A percentile compares a stretch with the other conserved stretches of the same genome.
These are phyloP conservation scores for Trichopoda pennipes DNA, from an alignment of 2,888 invertebrate species.

Conservation along the genomic window DNA sequence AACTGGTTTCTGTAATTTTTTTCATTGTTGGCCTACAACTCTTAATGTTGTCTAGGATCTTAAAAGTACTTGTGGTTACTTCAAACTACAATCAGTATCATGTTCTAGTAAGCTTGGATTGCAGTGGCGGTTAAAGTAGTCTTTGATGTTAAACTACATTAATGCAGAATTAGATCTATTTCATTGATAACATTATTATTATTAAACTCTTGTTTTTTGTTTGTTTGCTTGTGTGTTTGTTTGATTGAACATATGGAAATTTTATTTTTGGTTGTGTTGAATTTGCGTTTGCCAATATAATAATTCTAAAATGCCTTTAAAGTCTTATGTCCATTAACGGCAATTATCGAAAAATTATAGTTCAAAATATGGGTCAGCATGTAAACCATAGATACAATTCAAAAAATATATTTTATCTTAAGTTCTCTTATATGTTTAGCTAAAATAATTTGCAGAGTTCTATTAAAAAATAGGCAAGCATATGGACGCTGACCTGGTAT, in stretches of 20 bases:
- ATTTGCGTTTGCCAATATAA: constrained; percentile 13
- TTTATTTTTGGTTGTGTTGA: constrained; percentile 18
- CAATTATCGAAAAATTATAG: constrained; percentile 29
- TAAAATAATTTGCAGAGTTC: too few relatives aligned
- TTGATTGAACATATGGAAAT: constrained; percentile 29
- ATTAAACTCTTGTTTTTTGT: constrained; percentile 31
- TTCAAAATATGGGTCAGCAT: constrained; percentile 45
- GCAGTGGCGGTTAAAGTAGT: constrained; percentile 63
- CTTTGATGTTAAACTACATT: constrained; percentile 66
- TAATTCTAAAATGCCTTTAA: constrained; percentile 8
- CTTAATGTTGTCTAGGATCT: constrained; percentile 39
- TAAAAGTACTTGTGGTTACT: constrained; percentile 45
- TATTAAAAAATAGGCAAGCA: too few relatives aligned
- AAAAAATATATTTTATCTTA: not conserved
- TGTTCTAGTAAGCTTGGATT: constrained; percentile 38
- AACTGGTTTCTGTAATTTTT: constrained; percentile 56
- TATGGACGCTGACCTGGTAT: too few relatives aligned
- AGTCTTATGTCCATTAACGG: not conserved
- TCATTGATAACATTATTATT: constrained; percentile 54
- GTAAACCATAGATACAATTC: not conserved
- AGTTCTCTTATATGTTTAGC: not conserved
- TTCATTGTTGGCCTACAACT: constrained; percentile 24
- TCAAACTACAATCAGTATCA: constrained; percentile 53
- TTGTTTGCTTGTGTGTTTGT: constrained; percentile 9
- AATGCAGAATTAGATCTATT: constrained; percentile 64